A percentile compares a stretch with the other conserved stretches of the same genome.
These are phyloP conservation scores for Galemys pyrenaicus DNA, from an alignment of 2,113 vertebrate genomes.

Conservation along the genomic window DNA sequence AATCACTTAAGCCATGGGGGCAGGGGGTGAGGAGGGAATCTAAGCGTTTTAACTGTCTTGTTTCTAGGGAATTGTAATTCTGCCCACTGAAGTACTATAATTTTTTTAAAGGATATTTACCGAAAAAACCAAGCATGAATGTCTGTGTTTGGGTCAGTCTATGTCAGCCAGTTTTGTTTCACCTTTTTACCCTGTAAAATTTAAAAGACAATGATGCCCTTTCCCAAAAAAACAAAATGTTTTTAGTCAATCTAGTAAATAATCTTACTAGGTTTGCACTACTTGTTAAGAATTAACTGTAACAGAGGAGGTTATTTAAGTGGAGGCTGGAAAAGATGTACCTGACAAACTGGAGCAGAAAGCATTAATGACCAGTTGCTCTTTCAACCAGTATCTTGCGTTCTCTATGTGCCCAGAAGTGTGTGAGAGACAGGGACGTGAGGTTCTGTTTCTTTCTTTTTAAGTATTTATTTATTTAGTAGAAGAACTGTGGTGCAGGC, in stretches of 20 bases:
- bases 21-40: neutral
- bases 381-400: neutral
- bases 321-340: neutral
- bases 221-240: constrained; percentile 12
- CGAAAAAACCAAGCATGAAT: neutral
- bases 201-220: neutral
- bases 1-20: constrained; percentile 25
- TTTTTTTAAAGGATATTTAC: neutral
- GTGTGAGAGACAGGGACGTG: neutral
- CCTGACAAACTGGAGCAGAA: neutral
- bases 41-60: neutral
- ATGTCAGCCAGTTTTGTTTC: neutral
- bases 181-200: constrained; percentile 16
- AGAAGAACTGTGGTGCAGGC: too few relatives aligned
- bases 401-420: neutral
- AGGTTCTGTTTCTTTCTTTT: neutral
- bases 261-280: neutral
- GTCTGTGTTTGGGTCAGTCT: neutral
- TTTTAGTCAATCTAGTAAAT: neutral
- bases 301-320: neutral
- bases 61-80: constrained; percentile 34
- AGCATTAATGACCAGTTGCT: neutral
- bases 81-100: constrained; percentile 30
- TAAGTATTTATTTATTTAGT: too few relatives aligned
- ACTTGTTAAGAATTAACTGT: neutral